Percentiles rank a stretch among this genome's conserved stretches.
These are phyloP conservation scores for Ailurus styani DNA, from an alignment of 2,113 vertebrate species.

Conservation along the genomic window DNA sequence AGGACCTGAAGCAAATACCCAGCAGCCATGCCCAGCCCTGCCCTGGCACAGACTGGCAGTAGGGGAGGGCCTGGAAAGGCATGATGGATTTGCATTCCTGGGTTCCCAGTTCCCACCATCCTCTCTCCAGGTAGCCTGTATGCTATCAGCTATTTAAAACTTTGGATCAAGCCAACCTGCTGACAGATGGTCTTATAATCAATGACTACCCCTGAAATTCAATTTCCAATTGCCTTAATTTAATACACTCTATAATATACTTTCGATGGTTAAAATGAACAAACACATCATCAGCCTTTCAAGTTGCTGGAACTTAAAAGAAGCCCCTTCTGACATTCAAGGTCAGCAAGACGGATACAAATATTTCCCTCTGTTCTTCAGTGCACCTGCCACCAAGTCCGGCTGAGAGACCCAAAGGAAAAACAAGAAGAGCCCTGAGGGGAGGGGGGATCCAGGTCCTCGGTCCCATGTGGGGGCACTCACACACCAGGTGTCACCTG, in stretches of 20 bases:
- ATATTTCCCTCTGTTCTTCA: neutral
- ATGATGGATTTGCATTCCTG: fast-evolving
- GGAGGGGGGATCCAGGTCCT: neutral
- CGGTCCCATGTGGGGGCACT: fast-evolving
- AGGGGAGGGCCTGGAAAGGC: neutral
- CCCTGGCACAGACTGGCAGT: fast-evolving
- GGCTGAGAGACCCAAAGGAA: neutral
- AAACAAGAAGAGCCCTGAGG: fast-evolving
- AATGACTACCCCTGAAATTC: neutral
- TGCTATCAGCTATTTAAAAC: neutral
- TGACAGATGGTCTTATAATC: neutral
- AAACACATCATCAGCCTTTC: neutral
- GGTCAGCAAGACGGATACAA: fast-evolving
- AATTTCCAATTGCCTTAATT: neutral
- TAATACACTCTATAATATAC: neutral
- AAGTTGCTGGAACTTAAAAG: neutral
- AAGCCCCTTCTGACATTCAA: neutral
- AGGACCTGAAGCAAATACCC: neutral
- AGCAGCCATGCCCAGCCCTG: fast-evolving
- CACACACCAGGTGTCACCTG: fast-evolving
- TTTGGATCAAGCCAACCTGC: neutral
- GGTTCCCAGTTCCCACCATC: neutral
- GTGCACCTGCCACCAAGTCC: fast-evolving
- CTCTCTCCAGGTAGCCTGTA: neutral
- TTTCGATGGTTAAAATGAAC: neutral